A percentile compares a stretch with the other conserved stretches of the same genome.
These are phyloP conservation scores for Orthonychiurus folsomi DNA, from an alignment of 2,888 invertebrate genomes.

Conservation along the genomic window DNA sequence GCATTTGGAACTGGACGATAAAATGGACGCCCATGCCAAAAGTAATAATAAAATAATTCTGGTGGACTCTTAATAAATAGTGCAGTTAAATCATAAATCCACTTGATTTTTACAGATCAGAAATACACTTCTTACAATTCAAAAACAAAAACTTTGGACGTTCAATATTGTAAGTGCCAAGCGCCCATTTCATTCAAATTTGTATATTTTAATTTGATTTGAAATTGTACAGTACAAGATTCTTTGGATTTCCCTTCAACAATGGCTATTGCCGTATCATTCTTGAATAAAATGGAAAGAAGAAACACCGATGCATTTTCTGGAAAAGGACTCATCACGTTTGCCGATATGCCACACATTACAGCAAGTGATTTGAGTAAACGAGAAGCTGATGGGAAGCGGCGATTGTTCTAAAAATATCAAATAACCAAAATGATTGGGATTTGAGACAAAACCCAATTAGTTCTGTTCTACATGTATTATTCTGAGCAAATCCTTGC, in stretches of 20 bases:
- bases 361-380: not conserved
- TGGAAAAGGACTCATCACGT: constrained; percentile 25
- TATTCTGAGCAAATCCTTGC: too few species aligned
- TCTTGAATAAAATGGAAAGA: constrained; percentile 29
- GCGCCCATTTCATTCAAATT: too few species aligned
- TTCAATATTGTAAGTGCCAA: too few species aligned
- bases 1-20: not conserved
- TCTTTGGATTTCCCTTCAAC: constrained; percentile 33
- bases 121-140: too few species aligned
- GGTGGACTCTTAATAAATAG: not conserved
- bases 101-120: too few species aligned
- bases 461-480: too few species aligned
- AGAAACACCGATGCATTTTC: constrained; percentile 28
- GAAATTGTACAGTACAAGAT: constrained; percentile 25
- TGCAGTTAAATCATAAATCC: too few species aligned
- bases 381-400: not conserved
- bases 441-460: too few species aligned
- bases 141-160: too few species aligned
- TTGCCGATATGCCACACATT: constrained; percentile 24
- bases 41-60: not conserved
- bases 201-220: not conserved
- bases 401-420: too few species aligned
- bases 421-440: too few species aligned
- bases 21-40: not conserved
- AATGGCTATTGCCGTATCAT: constrained; percentile 31